Conservation (phyloP, 2,113 vertebrate species). For the Scomber scombrus region DNA sequence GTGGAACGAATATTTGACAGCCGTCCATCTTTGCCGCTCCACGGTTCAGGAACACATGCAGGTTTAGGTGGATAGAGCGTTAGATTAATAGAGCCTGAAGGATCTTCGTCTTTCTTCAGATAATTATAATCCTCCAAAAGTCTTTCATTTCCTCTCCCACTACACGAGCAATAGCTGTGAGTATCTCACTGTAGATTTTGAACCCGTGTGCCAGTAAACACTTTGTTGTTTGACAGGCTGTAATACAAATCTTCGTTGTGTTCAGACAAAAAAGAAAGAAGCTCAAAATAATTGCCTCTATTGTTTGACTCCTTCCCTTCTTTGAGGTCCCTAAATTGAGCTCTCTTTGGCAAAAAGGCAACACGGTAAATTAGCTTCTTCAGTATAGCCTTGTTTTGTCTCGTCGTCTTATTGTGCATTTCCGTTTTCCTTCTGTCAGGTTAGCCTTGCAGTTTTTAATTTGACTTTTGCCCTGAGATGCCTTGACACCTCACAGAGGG, state of each 20-base stretch:
- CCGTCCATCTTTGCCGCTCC: slow-evolving; percentile 34
- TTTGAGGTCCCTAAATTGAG: neutral
- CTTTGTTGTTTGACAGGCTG: neutral
- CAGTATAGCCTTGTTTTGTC: neutral
- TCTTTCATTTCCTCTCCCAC: slow-evolving; percentile 1
- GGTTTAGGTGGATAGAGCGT: slow-evolving; percentile 36
- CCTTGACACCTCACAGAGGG: no score
- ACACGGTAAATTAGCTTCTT: slow-evolving; percentile 5
- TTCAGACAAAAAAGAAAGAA: slow-evolving; percentile 7
- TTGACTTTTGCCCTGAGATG: no score
- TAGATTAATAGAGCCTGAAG: slow-evolving; percentile 21
- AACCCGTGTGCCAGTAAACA: slow-evolving; percentile 1
- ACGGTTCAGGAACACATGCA: slow-evolving; percentile 25
- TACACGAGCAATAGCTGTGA: slow-evolving; percentile 7
- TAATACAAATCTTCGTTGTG: slow-evolving; percentile 11
- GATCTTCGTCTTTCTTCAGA: slow-evolving; percentile 29
- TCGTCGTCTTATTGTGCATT: neutral
- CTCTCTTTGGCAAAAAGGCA: slow-evolving; percentile 5
- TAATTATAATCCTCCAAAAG: slow-evolving; percentile 34
- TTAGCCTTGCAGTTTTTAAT: no score
- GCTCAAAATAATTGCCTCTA: neutral
- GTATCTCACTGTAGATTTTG: slow-evolving; percentile 7
- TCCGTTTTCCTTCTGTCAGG: neutral
- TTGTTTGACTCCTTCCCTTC: neutral
- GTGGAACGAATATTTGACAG: slow-evolving; percentile 59